Percentiles rank a stretch among this genome's conserved stretches.
Evolutionary conservation across 1,140 invertebrate species (phyloP).

Genomic region (Manduca sexta): DNA sequence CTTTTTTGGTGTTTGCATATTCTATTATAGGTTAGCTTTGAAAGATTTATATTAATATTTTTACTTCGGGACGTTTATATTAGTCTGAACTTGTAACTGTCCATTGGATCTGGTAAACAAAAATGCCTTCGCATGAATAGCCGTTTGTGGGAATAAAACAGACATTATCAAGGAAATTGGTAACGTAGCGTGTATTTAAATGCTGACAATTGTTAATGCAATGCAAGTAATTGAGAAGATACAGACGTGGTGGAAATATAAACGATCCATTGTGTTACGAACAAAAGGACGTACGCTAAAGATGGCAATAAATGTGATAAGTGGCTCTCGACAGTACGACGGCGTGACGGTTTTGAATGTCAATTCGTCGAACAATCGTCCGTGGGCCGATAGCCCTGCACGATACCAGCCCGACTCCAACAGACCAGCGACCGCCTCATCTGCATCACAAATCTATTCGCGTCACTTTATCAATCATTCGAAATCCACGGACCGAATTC

Average conservation of each 20-base stretch:
- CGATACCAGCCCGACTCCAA: slow-evolving; percentile 8
- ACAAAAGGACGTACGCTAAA: slow-evolving; percentile 2
- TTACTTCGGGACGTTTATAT: too few species aligned
- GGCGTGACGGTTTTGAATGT: slow-evolving; percentile 33
- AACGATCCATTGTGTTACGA: slow-evolving; percentile 3
- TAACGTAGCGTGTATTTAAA: too few species aligned
- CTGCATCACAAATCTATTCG: slow-evolving; percentile 56
- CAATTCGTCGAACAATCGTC: slow-evolving; percentile 34
- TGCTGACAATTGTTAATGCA: too few species aligned
- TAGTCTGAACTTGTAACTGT: too few species aligned
- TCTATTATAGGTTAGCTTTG: too few species aligned
- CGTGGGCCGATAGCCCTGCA: not conserved
- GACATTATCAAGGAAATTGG: too few species aligned
- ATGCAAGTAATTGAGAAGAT: too few species aligned
- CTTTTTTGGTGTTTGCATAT: too few species aligned
- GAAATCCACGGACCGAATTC: slow-evolving; percentile 23
- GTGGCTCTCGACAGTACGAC: not conserved
- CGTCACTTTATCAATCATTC: slow-evolving; percentile 9
- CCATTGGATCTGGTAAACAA: too few species aligned
- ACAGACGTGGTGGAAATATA: slow-evolving; percentile 2
- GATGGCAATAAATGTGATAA: slow-evolving; percentile 1
- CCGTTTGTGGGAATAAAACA: too few species aligned
- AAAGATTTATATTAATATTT: too few species aligned
- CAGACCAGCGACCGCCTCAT: slow-evolving; percentile 38
- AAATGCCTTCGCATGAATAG: too few species aligned